Evolutionary conservation across 2,888 invertebrate species (phyloP).

Genomic region (Dilophus febrilis): DNA sequence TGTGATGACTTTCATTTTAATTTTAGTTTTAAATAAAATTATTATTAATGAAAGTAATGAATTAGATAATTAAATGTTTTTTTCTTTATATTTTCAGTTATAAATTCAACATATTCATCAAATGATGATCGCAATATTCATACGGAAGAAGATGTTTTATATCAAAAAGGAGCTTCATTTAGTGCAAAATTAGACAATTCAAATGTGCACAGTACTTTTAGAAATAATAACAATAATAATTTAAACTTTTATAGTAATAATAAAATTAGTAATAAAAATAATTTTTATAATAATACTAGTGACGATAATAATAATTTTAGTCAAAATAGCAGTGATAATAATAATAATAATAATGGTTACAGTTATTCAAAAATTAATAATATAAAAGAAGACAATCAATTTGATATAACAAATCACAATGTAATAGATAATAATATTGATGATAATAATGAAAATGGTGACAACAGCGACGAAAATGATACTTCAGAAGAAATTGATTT

Average conservation of each 20-base stretch:
- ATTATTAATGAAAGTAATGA: no score
- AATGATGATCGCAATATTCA: conserved; percentile 34
- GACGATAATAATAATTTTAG: conserved; percentile 6
- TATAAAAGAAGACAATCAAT: no score
- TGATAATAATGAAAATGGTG: no score
- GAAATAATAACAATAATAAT: conserved; percentile 5
- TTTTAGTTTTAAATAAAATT: no score
- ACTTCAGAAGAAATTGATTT: neutral
- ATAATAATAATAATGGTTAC: neutral
- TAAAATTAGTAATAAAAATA: conserved; percentile 13
- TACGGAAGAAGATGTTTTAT: conserved; percentile 50
- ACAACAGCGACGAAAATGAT: conserved; percentile 1
- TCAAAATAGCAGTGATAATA: neutral
- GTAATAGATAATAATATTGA: no score
- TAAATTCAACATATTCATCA: conserved; percentile 49
- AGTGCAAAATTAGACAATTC: conserved; percentile 51
- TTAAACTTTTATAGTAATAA: conserved; percentile 1
- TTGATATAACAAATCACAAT: no score
- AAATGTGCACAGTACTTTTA: conserved; percentile 9
- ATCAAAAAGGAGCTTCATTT: conserved; percentile 63
- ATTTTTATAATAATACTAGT: conserved; percentile 9
- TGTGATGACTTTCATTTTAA: no score
- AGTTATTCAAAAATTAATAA: no score
- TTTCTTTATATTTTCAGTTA: no score
- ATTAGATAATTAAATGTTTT: no score